Evolutionary conservation across 2,113 vertebrate species (phyloP), one percentile per base, ranked within the genome.

Genomic region (Bucco capensis): DNA sequence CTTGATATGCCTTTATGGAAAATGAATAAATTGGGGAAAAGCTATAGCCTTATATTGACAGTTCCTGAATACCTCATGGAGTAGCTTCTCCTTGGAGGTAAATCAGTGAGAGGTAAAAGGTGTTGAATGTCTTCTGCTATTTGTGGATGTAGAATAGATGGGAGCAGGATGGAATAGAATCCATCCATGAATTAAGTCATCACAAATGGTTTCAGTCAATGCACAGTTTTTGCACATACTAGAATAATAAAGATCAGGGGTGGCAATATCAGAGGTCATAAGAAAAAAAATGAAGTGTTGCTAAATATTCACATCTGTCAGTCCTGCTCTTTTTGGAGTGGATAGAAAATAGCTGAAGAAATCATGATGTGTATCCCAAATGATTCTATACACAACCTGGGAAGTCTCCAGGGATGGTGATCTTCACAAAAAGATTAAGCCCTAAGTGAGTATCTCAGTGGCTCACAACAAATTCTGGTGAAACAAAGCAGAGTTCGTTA

Each of bases 211-310:
- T 93, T 87, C 85, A 90, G 75, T 65, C 75, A 83, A 6, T 37
- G 31, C 64, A 16, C 2, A 5, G 66, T 60, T 70, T 86, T 19
- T 76, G 38, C 54, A 74, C 42, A 27, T 64, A 12, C 51, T 44
- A 92, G 56, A 93, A 75, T 93, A 95, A 89, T 93, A 83, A 92
- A 91, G 86, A 91, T 70, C 21, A 33, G 38, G 19, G 31, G 40
- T 28, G n/a, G 38, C 73, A 2, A 0, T 79, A 79, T 44, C 73
- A 85, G 62, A 79, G 89, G 62, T 93, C 78, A 30, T 84, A 61
- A 54, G 74, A 27, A 92, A 88, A 58, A 62, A 65, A 24, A 1
- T 71, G 27, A 69, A 56, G 23, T 49, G 58, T 90, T n/a, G 33
- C 65, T 87, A 86, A 79, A 62, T 65, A 24, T 62, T 93, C 66